A percentile compares a stretch with the other conserved stretches of the same genome.
Conservation (phyloP, 2,888 invertebrate genomes). For the Chaetogeoica ovagalla region DNA sequence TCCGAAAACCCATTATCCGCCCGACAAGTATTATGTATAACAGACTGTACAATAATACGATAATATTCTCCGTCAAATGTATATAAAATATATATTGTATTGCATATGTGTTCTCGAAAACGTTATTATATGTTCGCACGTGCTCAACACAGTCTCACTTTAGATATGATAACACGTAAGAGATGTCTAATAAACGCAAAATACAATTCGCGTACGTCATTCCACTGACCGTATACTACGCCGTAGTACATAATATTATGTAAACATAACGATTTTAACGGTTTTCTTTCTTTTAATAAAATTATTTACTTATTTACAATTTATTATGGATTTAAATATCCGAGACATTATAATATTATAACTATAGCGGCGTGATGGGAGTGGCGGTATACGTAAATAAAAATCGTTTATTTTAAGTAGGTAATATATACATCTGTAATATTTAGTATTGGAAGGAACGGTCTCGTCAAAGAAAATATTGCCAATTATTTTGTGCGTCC, state of each 20-base stretch:
- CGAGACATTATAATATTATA: too few relatives aligned
- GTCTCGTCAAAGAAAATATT: too few relatives aligned
- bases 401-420: too few relatives aligned
- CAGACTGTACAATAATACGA: conserved; percentile 14
- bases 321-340: too few relatives aligned
- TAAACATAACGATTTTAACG: too few relatives aligned
- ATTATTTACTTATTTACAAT: too few relatives aligned
- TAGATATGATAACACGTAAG: not conserved
- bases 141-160: not conserved
- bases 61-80: conserved; percentile 42
- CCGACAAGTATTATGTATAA: not conserved
- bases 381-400: too few relatives aligned
- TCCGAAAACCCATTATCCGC: conserved; percentile 40
- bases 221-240: not conserved
- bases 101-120: not conserved
- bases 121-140: not conserved
- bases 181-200: conserved; percentile 1
- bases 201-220: conserved; percentile 8
- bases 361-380: too few relatives aligned
- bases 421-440: too few relatives aligned
- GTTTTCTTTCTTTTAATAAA: too few relatives aligned
- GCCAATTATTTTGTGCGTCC: not conserved
- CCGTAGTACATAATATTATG: too few relatives aligned
- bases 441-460: too few relatives aligned
- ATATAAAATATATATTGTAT: not conserved